These are phyloP conservation scores for Prinia subflava DNA, from an alignment of 2,113 vertebrate genomes.

Conservation along the genomic window DNA sequence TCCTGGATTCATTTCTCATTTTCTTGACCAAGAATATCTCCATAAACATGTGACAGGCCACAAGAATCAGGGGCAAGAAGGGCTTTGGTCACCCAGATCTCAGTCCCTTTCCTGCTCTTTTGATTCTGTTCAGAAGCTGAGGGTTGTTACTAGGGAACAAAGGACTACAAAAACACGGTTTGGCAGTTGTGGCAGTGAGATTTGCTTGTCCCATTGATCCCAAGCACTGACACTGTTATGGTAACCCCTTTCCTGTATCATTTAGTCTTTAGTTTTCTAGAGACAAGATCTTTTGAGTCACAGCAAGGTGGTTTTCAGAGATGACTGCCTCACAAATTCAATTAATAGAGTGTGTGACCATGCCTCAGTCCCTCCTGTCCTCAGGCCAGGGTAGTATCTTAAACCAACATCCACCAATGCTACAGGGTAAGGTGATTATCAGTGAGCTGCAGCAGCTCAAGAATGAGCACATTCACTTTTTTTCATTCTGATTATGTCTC, in stretches of 20 bases:
- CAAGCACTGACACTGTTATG: not conserved
- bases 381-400: not conserved
- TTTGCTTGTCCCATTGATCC: not conserved
- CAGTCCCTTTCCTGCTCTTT: not conserved
- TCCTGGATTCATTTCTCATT: not conserved
- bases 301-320: not conserved
- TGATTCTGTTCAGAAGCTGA: not conserved
- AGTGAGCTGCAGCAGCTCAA: not conserved
- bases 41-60: not conserved
- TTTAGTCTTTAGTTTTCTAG: not conserved
- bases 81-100: not conserved
- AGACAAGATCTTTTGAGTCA: not conserved
- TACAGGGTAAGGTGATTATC: not conserved
- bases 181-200: not conserved
- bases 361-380: not conserved
- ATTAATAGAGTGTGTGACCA: not conserved
- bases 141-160: not conserved
- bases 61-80: not conserved
- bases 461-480: not conserved
- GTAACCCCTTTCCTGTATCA: not conserved
- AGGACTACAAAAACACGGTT: not conserved
- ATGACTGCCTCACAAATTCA: not conserved
- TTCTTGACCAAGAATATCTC: not conserved
- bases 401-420: not conserved
- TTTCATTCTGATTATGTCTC: not conserved